Evolutionary conservation across 53 echinoderm and acorn worm genomes (phyloP), one percentile per base, ranked within the genome.

Genomic region (Hippasteria phrygiana): DNA sequence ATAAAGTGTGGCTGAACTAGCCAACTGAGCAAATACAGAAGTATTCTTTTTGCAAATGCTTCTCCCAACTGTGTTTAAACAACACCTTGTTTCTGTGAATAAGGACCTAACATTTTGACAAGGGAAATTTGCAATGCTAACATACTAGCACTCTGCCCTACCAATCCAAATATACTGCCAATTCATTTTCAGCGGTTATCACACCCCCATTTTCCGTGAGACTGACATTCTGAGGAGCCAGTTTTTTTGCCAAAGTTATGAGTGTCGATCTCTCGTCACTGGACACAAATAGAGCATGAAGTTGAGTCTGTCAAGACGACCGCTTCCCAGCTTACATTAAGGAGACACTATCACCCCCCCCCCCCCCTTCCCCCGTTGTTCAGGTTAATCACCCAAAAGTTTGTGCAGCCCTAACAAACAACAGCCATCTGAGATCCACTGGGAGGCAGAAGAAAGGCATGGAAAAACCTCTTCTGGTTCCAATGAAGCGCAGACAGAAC

Each of bases 341-440:
- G 43, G 24, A 43, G 46, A 64, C 26, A 14, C 8, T 32, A 34
- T 66, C 26, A 45, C 45, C 64, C 45, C 46, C 42, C 10, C 43
- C 17, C 33, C 26, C 73, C 36, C 36, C 46, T 82, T 64, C 42
- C 10, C 20, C 73, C 43, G 47, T 75, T 69, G 69, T 37, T 67
- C 85, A 81, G 90, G 90, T 90, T 90, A 90, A 90, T 90, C 90
- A 82, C 72, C 81, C 73, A 70, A 90, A 82, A 82, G 90, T 90
- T 90, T 90, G 82, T 63, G 47, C 73, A 56, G 90, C 73, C 73
- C 75, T 73, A 82, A 82, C 82, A 90, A 82, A 90, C 90, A 90
- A 47, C 85, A 71, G 38, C 72, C 26, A 43, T 39, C 74, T 28
- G 62, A 71, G 59, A 90, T 90, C 90, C 81, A 82, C 71, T 81